phyloP scores from a whole-genome alignment of 2,888 invertebrate species.

The Spilarctia lutea region DNA sequence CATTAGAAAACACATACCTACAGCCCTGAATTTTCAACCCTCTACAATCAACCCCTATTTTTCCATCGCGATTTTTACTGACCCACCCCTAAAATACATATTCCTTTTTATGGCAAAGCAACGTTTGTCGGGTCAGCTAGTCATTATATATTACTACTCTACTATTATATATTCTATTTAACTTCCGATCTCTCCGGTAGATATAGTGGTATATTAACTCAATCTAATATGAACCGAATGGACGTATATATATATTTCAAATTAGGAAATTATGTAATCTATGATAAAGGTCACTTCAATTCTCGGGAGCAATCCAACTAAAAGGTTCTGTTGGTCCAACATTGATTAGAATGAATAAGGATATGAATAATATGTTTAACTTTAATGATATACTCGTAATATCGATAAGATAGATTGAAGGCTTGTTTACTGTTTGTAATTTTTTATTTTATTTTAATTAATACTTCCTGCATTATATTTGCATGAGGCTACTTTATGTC shows the following conservation, averaged over 20 bases:
- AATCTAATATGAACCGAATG: neutral
- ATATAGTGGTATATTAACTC: neutral
- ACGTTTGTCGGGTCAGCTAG: too few species aligned
- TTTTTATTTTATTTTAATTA: too few species aligned
- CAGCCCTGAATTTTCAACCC: too few species aligned
- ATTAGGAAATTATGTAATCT: neutral
- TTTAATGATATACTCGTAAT: slow-evolving; percentile 17
- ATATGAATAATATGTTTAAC: slow-evolving; percentile 15
- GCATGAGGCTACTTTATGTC: too few species aligned
- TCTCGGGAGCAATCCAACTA: slow-evolving; percentile 5
- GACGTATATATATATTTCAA: neutral
- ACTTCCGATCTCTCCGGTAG: neutral
- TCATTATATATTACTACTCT: too few species aligned
- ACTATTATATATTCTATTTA: too few species aligned
- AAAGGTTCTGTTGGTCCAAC: slow-evolving; percentile 2
- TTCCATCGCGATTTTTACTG: too few species aligned
- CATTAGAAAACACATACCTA: too few species aligned
- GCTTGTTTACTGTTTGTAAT: neutral
- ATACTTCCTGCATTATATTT: too few species aligned
- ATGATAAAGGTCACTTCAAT: slow-evolving; percentile 1
- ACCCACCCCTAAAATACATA: too few species aligned
- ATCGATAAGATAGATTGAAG: neutral
- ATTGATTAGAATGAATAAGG: slow-evolving; percentile 4
- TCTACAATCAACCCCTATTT: too few species aligned
- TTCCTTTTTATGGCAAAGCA: too few species aligned